These are phyloP conservation scores for Parascotia fuliginaria DNA, from an alignment of 2,888 invertebrate genomes.

Conservation along the genomic window DNA sequence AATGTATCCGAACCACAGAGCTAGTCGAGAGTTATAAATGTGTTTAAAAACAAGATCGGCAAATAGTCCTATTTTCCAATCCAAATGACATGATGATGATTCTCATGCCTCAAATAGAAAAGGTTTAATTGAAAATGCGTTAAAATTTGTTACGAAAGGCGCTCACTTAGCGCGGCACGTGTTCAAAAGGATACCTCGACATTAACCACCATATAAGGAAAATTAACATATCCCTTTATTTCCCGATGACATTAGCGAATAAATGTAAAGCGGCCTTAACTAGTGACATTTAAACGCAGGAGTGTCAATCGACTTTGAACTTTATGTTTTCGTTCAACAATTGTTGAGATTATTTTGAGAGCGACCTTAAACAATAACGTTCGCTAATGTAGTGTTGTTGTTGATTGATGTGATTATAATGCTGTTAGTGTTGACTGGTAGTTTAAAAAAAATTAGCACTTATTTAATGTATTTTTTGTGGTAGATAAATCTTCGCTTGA, in stretches of 20 bases:
- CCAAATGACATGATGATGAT: too few relatives aligned
- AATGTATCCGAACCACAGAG: too few relatives aligned
- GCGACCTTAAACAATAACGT: constrained; percentile 6
- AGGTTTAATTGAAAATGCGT: too few relatives aligned
- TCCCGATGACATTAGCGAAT: constrained; percentile 14
- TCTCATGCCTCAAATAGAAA: too few relatives aligned
- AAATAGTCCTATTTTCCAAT: too few relatives aligned
- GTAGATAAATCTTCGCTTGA: too few relatives aligned
- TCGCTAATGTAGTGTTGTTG: background rate
- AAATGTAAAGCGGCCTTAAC: constrained; percentile 32
- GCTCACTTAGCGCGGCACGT: background rate
- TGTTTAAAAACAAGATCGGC: too few relatives aligned
- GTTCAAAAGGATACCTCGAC: constrained; percentile 1
- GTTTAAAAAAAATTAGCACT: too few relatives aligned
- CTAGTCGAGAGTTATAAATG: too few relatives aligned
- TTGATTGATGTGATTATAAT: constrained; percentile 11
- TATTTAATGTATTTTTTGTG: too few relatives aligned
- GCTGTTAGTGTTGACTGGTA: background rate
- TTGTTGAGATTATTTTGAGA: constrained; percentile 22
- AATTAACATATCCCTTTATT: constrained; percentile 7
- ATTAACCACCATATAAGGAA: constrained; percentile 7
- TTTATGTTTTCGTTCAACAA: constrained; percentile 49
- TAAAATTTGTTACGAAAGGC: too few relatives aligned
- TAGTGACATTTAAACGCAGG: constrained; percentile 42
- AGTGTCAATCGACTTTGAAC: constrained; percentile 54